Conservation (phyloP, 1,140 invertebrate species). For the Zophobas atratus region DNA sequence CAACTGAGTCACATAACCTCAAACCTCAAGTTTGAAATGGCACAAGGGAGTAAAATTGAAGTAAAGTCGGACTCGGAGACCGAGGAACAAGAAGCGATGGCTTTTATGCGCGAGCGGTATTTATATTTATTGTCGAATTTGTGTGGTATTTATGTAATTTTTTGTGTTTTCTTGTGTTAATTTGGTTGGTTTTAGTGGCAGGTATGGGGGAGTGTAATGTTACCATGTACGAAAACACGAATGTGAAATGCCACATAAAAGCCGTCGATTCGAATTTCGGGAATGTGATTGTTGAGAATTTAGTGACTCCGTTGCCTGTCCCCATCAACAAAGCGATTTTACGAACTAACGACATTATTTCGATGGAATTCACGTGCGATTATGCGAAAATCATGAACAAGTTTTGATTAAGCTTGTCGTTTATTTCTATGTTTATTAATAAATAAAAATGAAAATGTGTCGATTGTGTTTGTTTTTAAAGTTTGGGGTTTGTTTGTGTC, state of each 20-base stretch:
- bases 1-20: conserved; percentile 8
- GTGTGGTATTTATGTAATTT: conserved; percentile 54
- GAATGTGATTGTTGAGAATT: conserved; percentile 61
- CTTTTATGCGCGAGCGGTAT: conserved; percentile 62
- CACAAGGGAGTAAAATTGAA: conserved; percentile 11
- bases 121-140: conserved; percentile 58
- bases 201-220: conserved; percentile 54
- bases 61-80: not conserved
- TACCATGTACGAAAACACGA: conserved; percentile 59
- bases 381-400: conserved; percentile 13
- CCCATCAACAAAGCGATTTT: conserved; percentile 56
- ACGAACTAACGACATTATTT: conserved; percentile 61
- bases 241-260: conserved; percentile 56
- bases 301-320: conserved; percentile 55
- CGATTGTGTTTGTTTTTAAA: too few species aligned
- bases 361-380: conserved; percentile 51
- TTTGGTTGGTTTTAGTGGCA: conserved; percentile 46
- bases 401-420: not conserved
- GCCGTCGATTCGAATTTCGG: conserved; percentile 61
- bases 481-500: too few species aligned
- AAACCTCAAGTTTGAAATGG: not conserved
- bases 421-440: too few species aligned
- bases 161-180: conserved; percentile 38
- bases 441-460: too few species aligned
- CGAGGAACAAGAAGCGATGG: conserved; percentile 53